Evolutionary conservation across 2,113 vertebrate genomes (phyloP).

Genomic region (Macrotus californicus): DNA sequence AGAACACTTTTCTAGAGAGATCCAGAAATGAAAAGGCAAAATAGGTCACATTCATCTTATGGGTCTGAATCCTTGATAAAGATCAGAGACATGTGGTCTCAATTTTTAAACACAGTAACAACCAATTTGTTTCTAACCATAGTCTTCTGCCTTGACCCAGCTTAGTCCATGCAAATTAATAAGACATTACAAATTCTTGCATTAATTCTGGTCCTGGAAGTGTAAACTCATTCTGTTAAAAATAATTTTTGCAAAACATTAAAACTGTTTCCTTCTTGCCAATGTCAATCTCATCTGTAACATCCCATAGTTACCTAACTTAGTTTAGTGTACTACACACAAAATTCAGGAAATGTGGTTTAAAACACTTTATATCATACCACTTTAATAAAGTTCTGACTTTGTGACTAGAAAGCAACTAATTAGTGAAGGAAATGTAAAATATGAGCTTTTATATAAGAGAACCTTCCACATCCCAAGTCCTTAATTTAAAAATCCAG

Average conservation of each 20-base stretch:
- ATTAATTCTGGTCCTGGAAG: neutral
- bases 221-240: neutral
- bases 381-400: neutral
- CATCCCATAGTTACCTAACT: neutral
- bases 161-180: neutral
- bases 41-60: neutral
- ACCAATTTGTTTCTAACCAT: neutral
- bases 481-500: neutral
- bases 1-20: neutral
- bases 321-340: neutral
- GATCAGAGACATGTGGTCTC: neutral
- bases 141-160: neutral
- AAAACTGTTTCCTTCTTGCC: neutral
- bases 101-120: constrained; percentile 4
- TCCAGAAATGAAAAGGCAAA: neutral
- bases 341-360: neutral
- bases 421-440: neutral
- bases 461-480: neutral
- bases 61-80: neutral
- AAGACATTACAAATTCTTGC: neutral
- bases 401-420: neutral
- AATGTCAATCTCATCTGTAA: neutral
- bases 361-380: neutral
- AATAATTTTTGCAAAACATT: neutral
- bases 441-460: neutral